These are phyloP conservation scores for Enteromius fasciolatus DNA, from an alignment of 2,797 vertebrate genomes.

Conservation along the genomic window DNA sequence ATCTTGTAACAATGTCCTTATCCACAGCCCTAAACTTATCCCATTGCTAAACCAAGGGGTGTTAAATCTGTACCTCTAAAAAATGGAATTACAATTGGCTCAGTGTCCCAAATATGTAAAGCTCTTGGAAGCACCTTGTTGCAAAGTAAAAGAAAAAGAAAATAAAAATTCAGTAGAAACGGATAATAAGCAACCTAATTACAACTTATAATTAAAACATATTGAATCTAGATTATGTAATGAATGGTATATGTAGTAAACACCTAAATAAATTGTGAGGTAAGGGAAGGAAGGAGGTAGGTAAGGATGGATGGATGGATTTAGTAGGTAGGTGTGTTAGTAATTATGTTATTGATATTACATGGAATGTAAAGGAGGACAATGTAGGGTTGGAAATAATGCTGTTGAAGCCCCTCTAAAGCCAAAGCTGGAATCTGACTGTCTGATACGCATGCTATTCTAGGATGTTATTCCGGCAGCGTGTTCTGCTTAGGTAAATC, in stretches of 20 bases:
- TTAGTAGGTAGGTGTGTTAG: background rate
- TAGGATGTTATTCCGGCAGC: constrained; percentile 1
- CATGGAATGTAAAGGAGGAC: too few relatives aligned
- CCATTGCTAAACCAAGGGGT: background rate
- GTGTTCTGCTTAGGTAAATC: constrained; percentile 22
- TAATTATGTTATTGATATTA: background rate
- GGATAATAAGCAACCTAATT: background rate
- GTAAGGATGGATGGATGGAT: too few relatives aligned
- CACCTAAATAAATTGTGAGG: background rate
- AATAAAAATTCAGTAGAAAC: background rate
- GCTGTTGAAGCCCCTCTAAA: background rate
- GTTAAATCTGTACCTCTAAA: too few relatives aligned
- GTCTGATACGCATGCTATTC: background rate
- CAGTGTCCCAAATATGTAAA: background rate
- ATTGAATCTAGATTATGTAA: background rate
- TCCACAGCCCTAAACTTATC: background rate
- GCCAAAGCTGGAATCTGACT: background rate
- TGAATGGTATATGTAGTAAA: background rate
- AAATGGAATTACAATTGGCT: background rate
- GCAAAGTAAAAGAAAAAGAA: background rate
- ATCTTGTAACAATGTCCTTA: background rate
- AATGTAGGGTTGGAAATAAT: background rate
- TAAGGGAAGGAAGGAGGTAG: too few relatives aligned
- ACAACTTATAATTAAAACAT: background rate
- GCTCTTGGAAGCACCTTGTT: background rate